Conservation (phyloP, 1,140 invertebrate species). For the Campodea augens region DNA sequence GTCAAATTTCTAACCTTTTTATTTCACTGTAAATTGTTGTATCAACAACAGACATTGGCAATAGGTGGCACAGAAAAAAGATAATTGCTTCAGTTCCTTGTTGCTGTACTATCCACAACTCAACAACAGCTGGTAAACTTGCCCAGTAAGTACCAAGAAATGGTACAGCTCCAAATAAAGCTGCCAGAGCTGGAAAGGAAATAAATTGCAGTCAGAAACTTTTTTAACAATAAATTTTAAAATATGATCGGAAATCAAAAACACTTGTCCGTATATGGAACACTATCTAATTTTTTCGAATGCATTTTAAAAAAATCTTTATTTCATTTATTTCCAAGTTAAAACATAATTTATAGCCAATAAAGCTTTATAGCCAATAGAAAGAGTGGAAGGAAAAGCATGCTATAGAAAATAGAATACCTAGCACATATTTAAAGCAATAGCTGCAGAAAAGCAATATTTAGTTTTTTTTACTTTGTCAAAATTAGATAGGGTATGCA, state of each 20-base stretch:
- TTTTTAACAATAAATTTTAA: constrained; percentile 6
- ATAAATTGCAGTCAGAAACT: constrained; percentile 17
- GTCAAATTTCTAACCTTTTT: constrained; percentile 86
- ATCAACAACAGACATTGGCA: constrained; percentile 80
- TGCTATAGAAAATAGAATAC: no score
- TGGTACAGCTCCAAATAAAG: constrained; percentile 80
- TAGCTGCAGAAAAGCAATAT: no score
- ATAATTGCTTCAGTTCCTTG: constrained; percentile 50
- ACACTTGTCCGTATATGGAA: no score
- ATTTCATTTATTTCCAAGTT: no score
- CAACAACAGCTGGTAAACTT: constrained; percentile 74
- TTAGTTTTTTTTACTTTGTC: no score
- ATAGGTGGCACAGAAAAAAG: constrained; percentile 63
- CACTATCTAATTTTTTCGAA: no score
- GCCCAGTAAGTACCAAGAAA: constrained; percentile 90
- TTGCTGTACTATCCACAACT: constrained; percentile 80
- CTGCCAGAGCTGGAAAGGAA: constrained; percentile 50
- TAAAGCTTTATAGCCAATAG: no score
- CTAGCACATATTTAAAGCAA: no score
- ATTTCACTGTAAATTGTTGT: constrained; percentile 93
- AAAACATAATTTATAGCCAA: no score
- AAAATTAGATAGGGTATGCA: no score
- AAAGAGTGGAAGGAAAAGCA: no score
- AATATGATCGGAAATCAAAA: no score
- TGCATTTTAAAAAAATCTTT: constrained; percentile 7